Evolutionary conservation across 2,113 vertebrate species (phyloP).

Genomic region (Tauraco erythrolophus): DNA sequence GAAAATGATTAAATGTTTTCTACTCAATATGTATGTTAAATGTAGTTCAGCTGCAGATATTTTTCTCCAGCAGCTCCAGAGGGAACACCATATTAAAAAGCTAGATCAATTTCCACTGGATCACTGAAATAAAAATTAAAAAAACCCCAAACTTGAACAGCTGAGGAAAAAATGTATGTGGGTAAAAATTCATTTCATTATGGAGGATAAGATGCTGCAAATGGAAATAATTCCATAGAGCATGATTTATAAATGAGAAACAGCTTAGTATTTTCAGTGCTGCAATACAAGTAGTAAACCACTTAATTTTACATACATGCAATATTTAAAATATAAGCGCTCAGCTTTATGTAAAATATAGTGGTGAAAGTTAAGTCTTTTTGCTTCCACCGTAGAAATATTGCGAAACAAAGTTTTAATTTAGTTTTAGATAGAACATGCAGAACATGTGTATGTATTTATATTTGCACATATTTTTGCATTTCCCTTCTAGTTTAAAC

Average conservation of each 20-base stretch:
- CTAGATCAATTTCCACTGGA: neutral
- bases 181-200: neutral
- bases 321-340: neutral
- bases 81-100: neutral
- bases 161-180: neutral
- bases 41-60: neutral
- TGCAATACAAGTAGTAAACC: neutral
- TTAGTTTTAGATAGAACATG: neutral
- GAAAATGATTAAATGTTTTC: neutral
- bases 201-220: neutral
- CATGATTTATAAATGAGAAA: neutral
- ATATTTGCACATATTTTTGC: neutral
- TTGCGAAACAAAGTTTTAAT: neutral
- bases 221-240: neutral
- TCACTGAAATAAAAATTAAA: neutral
- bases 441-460: neutral
- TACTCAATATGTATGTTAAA: neutral
- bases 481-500: neutral
- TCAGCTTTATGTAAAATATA: neutral
- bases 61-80: neutral
- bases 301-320: neutral
- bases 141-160: neutral
- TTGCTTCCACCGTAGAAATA: neutral
- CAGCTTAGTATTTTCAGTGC: neutral
- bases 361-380: neutral